Percentiles rank a stretch among this genome's conserved stretches.
Conservation (phyloP, 2,888 invertebrate species). For the Heliconius erato region DNA sequence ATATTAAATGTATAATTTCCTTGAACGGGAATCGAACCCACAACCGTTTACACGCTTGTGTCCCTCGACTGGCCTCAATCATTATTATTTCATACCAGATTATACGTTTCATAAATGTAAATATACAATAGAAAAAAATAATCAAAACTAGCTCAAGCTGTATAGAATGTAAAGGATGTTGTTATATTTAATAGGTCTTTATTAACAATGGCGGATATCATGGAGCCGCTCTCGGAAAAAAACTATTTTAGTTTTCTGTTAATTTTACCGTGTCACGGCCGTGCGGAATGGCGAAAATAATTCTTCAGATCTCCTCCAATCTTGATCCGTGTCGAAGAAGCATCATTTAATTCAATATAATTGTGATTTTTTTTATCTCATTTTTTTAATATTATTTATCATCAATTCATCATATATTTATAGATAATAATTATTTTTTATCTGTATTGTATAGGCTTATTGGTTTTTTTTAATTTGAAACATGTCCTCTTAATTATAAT, state of each 20-base stretch:
- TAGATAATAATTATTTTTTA: too few relatives aligned
- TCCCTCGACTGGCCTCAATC: too few relatives aligned
- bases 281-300: constrained; percentile 35
- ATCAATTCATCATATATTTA: too few relatives aligned
- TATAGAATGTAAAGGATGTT: constrained; percentile 43
- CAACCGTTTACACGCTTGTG: too few relatives aligned
- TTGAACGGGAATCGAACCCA: too few relatives aligned
- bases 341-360: constrained; percentile 27
- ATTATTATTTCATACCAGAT: neutral
- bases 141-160: constrained; percentile 22
- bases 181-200: constrained; percentile 46
- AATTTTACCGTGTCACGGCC: constrained; percentile 46
- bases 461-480: neutral
- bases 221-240: constrained; percentile 40
- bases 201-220: constrained; percentile 47
- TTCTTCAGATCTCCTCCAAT: constrained; percentile 34
- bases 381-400: too few relatives aligned
- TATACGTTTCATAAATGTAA: constrained; percentile 10
- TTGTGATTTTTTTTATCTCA: neutral
- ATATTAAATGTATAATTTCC: too few relatives aligned
- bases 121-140: neutral
- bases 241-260: constrained; percentile 43
- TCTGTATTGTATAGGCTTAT: neutral
- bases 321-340: constrained; percentile 29
- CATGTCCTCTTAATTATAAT: neutral